phyloP scores from a whole-genome alignment of 1,140 invertebrate species.

The Cherax destructor region DNA sequence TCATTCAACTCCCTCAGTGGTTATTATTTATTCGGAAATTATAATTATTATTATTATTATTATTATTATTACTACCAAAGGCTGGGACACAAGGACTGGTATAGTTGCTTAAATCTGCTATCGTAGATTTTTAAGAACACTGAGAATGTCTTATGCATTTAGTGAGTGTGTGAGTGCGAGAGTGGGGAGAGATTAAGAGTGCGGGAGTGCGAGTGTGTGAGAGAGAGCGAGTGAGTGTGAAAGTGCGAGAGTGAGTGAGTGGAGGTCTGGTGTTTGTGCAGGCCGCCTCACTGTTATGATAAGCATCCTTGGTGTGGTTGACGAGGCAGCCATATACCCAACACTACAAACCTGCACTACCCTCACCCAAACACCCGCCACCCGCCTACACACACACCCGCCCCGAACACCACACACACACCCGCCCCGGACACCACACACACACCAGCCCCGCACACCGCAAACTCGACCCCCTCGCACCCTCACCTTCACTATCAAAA shows the following conservation, averaged over 20 bases:
- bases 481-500: neutral
- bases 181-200: neutral
- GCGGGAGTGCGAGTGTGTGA: neutral
- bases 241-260: conserved; percentile 13
- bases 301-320: neutral
- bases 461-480: neutral
- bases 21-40: no score
- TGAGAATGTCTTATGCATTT: neutral
- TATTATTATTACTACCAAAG: no score
- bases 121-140: no score
- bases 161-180: no score
- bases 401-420: neutral
- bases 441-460: neutral
- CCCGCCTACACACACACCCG: neutral
- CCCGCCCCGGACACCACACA: neutral
- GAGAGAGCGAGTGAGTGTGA: conserved; percentile 10
- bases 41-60: no score
- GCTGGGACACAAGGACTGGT: no score
- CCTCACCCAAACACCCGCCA: neutral
- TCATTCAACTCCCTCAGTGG: no score
- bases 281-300: neutral
- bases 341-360: neutral
- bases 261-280: conserved; percentile 2
- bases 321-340: neutral
- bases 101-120: no score